phyloP scores from a whole-genome alignment of 1,140 invertebrate genomes.

The Drosophila nebulosa region DNA sequence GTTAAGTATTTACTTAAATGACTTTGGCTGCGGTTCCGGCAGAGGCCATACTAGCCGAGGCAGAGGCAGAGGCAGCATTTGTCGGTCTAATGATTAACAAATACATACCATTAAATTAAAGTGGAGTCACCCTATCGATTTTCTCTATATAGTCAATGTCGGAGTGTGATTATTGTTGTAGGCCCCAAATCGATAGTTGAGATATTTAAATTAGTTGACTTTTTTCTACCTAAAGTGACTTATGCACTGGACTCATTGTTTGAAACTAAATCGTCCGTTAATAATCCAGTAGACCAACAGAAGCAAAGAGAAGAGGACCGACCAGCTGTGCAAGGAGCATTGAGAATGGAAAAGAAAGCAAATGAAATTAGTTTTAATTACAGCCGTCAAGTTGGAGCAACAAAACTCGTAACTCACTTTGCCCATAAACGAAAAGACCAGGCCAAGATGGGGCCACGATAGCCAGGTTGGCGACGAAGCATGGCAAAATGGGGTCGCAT shows the following conservation, averaged over 20 bases:
- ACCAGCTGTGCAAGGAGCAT: neutral
- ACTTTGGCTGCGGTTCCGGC: constrained; percentile 44
- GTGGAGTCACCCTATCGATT: constrained; percentile 53
- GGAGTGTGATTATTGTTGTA: constrained; percentile 32
- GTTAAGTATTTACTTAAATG: constrained; percentile 70
- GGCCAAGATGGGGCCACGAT: constrained; percentile 28
- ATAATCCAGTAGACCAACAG: constrained; percentile 37
- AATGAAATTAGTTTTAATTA: constrained; percentile 80
- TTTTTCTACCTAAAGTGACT: neutral
- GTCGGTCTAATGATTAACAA: constrained; percentile 70
- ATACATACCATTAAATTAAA: constrained; percentile 58
- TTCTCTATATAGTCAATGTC: constrained; percentile 48
- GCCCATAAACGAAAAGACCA: constrained; percentile 51
- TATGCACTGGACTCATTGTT: neutral
- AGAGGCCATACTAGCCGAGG: constrained; percentile 6
- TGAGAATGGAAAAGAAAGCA: constrained; percentile 57
- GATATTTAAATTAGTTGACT: neutral
- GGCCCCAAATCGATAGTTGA: constrained; percentile 15
- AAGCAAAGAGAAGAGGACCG: neutral
- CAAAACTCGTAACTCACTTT: constrained; percentile 71
- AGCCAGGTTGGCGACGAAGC: constrained; percentile 27
- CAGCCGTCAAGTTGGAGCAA: constrained; percentile 70
- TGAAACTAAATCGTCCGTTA: constrained; percentile 55
- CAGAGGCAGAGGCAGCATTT: constrained; percentile 2
- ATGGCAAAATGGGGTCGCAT: constrained; percentile 62